Conservation (phyloP, 2,113 vertebrate species). For the Phyllostomus discolor region DNA sequence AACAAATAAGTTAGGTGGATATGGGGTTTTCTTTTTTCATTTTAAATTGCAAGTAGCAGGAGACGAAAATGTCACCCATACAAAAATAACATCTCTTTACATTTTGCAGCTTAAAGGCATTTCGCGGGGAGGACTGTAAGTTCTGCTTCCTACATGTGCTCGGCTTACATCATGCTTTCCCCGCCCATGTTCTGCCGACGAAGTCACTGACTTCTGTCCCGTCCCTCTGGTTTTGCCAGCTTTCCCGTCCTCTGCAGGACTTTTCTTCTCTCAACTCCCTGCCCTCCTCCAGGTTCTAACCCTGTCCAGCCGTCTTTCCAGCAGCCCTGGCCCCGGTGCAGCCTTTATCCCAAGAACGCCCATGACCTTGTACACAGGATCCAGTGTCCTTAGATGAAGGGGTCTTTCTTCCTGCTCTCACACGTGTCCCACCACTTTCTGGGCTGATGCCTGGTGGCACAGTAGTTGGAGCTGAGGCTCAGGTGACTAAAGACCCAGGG, state of each 20-base stretch:
- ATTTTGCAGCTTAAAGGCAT: slow-evolving; percentile 47
- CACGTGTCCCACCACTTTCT: not conserved
- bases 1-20: slow-evolving; percentile 9
- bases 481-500: not conserved
- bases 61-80: slow-evolving; percentile 65
- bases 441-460: not conserved
- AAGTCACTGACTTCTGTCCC: not conserved
- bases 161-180: slow-evolving; percentile 7
- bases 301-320: not conserved
- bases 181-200: not conserved
- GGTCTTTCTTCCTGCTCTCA: not conserved
- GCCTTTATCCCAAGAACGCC: not conserved
- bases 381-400: not conserved
- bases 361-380: not conserved
- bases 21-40: slow-evolving; percentile 49
- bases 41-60: slow-evolving; percentile 53
- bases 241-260: not conserved
- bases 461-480: not conserved
- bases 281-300: not conserved
- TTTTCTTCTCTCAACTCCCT: not conserved
- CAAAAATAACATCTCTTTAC: slow-evolving; percentile 68
- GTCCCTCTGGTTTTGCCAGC: not conserved
- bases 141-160: slow-evolving; percentile 15
- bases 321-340: not conserved
- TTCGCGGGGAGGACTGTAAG: not conserved